A percentile compares a stretch with the other conserved stretches of the same genome.
phyloP scores from a whole-genome alignment of 2,888 invertebrate species.

The Anthophora plumipes region DNA sequence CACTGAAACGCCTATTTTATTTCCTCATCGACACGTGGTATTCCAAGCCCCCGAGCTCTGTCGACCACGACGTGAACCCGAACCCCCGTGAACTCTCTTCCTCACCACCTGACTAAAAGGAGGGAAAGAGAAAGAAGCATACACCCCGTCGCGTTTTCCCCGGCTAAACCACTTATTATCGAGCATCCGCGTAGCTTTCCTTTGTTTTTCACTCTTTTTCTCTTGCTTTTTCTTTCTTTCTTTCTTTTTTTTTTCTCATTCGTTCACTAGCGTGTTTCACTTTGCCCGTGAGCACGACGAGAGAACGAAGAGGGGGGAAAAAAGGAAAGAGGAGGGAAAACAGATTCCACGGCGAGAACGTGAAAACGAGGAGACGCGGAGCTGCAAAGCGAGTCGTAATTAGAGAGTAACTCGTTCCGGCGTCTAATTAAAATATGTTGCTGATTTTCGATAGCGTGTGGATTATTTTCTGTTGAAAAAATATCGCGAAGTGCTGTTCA shows the following conservation, averaged over 20 bases:
- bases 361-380: neutral
- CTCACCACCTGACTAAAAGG: constrained; percentile 23
- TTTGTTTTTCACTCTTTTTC: constrained; percentile 36
- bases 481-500: neutral
- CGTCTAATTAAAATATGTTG: constrained; percentile 31
- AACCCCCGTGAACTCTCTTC: constrained; percentile 29
- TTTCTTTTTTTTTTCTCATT: constrained; percentile 2
- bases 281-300: constrained; percentile 4
- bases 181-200: constrained; percentile 30
- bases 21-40: constrained; percentile 58
- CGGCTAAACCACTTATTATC: constrained; percentile 51
- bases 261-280: constrained; percentile 1
- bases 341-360: constrained; percentile 1
- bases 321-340: neutral
- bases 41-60: constrained; percentile 34
- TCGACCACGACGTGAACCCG: constrained; percentile 21
- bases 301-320: neutral
- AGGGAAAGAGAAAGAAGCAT: constrained; percentile 4
- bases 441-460: neutral
- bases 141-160: constrained; percentile 23
- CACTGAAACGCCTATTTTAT: constrained; percentile 56
- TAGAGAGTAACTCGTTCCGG: neutral
- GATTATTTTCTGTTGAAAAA: neutral
- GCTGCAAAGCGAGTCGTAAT: constrained; percentile 17
- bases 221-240: neutral